phyloP scores from a whole-genome alignment of 2,888 invertebrate genomes.

The Sarcophaga carnaria region DNA sequence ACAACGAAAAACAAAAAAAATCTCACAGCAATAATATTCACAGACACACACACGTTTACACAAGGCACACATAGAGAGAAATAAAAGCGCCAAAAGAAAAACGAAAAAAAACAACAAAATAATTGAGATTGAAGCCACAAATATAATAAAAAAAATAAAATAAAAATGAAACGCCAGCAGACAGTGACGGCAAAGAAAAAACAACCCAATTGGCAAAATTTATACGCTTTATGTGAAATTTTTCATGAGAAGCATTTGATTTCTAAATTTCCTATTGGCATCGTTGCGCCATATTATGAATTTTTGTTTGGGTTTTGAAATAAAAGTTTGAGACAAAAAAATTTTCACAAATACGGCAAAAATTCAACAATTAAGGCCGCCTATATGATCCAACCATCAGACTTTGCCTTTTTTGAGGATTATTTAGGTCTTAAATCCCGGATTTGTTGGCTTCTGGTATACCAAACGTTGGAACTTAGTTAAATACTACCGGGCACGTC shows the following conservation, averaged over 20 bases:
- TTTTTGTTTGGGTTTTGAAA: conserved; percentile 21
- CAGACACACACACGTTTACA: background rate
- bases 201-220: conserved; percentile 45
- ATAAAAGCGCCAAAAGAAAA: conserved; percentile 53
- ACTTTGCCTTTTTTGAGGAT: too few species aligned
- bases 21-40: background rate
- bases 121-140: conserved; percentile 61
- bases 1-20: conserved; percentile 12
- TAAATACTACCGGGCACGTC: too few species aligned
- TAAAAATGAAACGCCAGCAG: conserved; percentile 1
- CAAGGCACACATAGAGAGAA: background rate
- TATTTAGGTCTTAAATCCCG: too few species aligned
- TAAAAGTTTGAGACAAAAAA: too few species aligned
- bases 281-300: conserved; percentile 20
- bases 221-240: background rate
- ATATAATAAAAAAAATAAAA: conserved; percentile 15
- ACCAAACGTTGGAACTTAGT: too few species aligned
- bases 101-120: background rate
- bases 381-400: too few species aligned
- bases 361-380: too few species aligned
- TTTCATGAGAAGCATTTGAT: background rate
- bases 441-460: too few species aligned
- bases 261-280: conserved; percentile 52
- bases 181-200: conserved; percentile 17
- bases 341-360: too few species aligned